Evolutionary conservation across 2,888 invertebrate genomes (phyloP), one percentile per base, ranked within the genome.

Genomic region (Pollenia angustigena): DNA sequence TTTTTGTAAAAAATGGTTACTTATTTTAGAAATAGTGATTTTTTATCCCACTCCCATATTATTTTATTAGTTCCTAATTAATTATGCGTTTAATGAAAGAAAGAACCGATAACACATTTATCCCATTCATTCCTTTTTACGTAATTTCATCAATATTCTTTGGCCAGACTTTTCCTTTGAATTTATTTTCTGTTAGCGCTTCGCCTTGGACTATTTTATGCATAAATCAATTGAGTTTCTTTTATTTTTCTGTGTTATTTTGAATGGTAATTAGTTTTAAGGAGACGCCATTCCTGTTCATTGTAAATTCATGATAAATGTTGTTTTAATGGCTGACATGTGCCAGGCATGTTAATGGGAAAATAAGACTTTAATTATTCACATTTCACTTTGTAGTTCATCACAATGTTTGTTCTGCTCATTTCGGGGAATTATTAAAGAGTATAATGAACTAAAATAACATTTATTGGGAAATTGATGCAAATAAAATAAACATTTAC

Each of bases 261-360:
- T 75, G 68, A 40, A 85, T 80, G 62, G 44, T 62, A 69, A 80
- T 85, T 85, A 80, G 85, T 75, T 80, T 52, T 14, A 66, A 48
- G 79, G 60, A 80, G 80, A 85, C 80, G 75, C 80, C 81, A 85
- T 75, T 75, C 54, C 48, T 71, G 46, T 1, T 9, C 40, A 69
- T 75, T 71, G 48, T 42, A 69, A 80, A 81, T 81, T 76, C 85
- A 81, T 85, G 81, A 81, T 85, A 81, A 85, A 85, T 72, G 81
- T 71, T 64, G 52, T 78, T 81, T 85, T 85, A 81, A 81, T 81
- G 85, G 81, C 52, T 81, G 71, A 58, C 76, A 66, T 85, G 85
- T 85, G 81, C 66, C 56, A 56, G 56, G 85, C 76, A 85, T 81
- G 68, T 81, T 78, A 81, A 85, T 58, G 11, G 50, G 69, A 50